Percentiles rank a stretch among this genome's conserved stretches.
Evolutionary conservation across 35 echinoderm and acorn worm genomes (phyloP).

Genomic region (Apostichopus parvimensis): DNA sequence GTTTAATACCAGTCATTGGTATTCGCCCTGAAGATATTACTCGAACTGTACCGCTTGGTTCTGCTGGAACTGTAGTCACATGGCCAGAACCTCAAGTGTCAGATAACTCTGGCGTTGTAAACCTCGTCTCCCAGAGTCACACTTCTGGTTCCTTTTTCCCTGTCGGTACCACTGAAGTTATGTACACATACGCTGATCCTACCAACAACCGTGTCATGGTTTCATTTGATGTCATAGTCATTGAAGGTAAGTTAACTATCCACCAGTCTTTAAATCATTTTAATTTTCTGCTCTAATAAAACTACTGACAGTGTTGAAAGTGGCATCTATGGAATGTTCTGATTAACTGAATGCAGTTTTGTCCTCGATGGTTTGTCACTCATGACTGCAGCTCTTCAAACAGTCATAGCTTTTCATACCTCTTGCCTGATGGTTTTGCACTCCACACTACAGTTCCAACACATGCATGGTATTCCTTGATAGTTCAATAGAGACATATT

Average conservation of each 20-base stretch:
- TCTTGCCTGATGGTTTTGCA: too few species aligned
- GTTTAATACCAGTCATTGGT: neutral
- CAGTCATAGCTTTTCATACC: too few species aligned
- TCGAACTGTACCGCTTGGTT: neutral
- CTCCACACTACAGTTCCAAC: too few species aligned
- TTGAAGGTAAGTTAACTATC: slow-evolving; percentile 53
- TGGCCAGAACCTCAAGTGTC: slow-evolving; percentile 39
- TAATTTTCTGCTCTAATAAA: too few species aligned
- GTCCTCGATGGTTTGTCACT: too few species aligned
- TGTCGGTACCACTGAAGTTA: slow-evolving; percentile 42
- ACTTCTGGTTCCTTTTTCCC: slow-evolving; percentile 11
- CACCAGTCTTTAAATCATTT: too few species aligned
- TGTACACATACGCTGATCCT: slow-evolving; percentile 48
- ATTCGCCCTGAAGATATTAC: neutral
- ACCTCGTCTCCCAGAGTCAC: slow-evolving; percentile 13
- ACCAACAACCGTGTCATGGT: slow-evolving; percentile 32
- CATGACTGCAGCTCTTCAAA: too few species aligned
- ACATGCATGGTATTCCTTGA: too few species aligned
- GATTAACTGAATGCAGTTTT: too few species aligned
- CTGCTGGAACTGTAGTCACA: neutral
- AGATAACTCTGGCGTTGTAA: slow-evolving; percentile 73
- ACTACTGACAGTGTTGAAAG: neutral
- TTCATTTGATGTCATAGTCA: slow-evolving; percentile 47
- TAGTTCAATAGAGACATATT: too few species aligned
- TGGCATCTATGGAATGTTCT: neutral